Percentiles rank a stretch among this genome's conserved stretches.
These are phyloP conservation scores for Echinometra lucunter DNA, from an alignment of 53 echinoderm and acorn worm species.

Conservation along the genomic window DNA sequence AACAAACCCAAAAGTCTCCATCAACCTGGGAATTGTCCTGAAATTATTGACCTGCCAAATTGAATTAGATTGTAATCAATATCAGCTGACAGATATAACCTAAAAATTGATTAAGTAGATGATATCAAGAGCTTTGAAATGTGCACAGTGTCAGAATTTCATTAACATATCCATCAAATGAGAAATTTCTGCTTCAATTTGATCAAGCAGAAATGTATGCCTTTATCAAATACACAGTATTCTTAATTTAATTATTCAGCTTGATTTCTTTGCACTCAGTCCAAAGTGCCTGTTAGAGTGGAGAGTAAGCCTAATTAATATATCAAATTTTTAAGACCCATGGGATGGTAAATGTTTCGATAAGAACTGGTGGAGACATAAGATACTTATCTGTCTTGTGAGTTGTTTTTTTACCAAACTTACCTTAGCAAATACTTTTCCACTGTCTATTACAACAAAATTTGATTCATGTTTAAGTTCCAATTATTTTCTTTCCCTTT, in stretches of 20 bases:
- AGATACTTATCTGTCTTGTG: background rate
- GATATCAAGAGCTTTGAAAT: background rate
- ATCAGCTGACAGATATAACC: conserved; percentile 38
- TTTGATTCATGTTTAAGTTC: background rate
- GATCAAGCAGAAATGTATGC: conserved; percentile 20
- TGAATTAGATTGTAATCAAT: conserved; percentile 37
- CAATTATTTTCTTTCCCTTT: background rate
- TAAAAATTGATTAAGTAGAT: conserved; percentile 26
- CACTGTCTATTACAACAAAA: too few relatives aligned
- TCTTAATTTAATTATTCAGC: conserved; percentile 15
- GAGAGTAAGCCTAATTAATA: conserved; percentile 11
- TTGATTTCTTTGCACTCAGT: conserved; percentile 18
- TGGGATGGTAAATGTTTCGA: background rate
- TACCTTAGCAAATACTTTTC: background rate
- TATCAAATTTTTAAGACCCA: background rate
- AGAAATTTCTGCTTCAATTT: background rate
- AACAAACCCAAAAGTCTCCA: background rate
- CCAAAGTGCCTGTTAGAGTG: conserved; percentile 17
- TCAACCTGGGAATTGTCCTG: conserved; percentile 4
- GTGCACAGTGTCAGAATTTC: background rate
- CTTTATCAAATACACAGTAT: background rate
- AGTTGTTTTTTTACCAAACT: background rate
- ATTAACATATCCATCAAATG: conserved; percentile 15
- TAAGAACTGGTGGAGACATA: background rate
- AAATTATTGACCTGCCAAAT: conserved; percentile 42